Base-by-base conservation (phyloP, 2,888 invertebrate genomes). In the Lepidocyrtoides sp. region DNA sequence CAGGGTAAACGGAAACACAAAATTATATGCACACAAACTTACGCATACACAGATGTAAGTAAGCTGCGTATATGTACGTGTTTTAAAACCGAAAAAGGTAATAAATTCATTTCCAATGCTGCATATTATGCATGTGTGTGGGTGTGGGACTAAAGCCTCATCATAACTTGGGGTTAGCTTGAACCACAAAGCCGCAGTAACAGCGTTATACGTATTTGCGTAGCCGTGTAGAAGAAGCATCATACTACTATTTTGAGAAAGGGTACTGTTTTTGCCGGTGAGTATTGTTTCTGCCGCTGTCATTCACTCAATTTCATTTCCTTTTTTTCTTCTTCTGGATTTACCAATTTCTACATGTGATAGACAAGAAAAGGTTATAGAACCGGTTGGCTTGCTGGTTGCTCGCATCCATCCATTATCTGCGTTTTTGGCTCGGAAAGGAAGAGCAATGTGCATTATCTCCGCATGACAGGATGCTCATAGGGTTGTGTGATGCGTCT, bases 401-500 rank as follows among this genome's bases (percentile, higher is more conserved):
- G 20, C 10, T 48, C 10, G 5, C 12, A 26, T 23, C 5, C 23
- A 32, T n/a, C 79, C n/a, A 77, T 77, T 77, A 77, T 48, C 51
- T 51, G 26, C 23, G 14, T 36, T 29, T 54, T 5, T n/a, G 79
- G 54, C 32, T 54, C 32, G 17, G 51, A 7, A 12, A 41, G 54
- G 69, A 88, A 44, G 87, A 54, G 87, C 87, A 87, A 88, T 81
- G 81, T 88, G 88, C 63, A 82, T 88, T 88, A 88, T 88, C 88
- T 88, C 88, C 26, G 69, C 72, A 20, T 82, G 88, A 88, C 81
- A 88, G 54, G 72, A 69, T 79, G 66, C 81, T 88, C 88, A 81
- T 88, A 81, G 66, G 26, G 81, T 66, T 54, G 81, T 88, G 20
- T 87, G 79, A 77, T 75, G n/a, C 60, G 41, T 32, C 29, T 60